These are phyloP conservation scores for Cyclophora albipunctata DNA, from an alignment of 2,888 invertebrate genomes.

Conservation along the genomic window DNA sequence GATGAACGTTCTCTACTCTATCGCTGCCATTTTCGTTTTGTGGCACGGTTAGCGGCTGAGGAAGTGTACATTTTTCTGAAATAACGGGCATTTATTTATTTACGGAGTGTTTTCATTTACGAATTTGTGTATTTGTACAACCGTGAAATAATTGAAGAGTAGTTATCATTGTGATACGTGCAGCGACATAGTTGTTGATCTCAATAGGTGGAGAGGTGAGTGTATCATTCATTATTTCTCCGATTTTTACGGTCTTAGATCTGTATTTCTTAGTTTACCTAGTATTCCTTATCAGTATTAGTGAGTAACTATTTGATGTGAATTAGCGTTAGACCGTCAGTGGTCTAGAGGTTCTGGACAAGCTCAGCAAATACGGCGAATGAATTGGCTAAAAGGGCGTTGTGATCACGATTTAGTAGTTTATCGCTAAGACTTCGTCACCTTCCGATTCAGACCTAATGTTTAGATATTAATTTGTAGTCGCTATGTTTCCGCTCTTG, in stretches of 20 bases:
- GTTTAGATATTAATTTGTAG: conserved; percentile 1
- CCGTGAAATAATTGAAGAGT: conserved; percentile 31
- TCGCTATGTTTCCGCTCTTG: too few relatives aligned
- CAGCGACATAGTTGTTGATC: conserved; percentile 51
- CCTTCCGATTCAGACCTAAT: conserved; percentile 20
- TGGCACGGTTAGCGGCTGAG: conserved; percentile 67
- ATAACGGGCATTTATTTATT: conserved; percentile 37
- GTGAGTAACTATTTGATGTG: neutral
- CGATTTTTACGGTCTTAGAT: conserved; percentile 8
- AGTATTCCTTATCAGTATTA: too few relatives aligned
- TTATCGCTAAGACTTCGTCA: conserved; percentile 48
- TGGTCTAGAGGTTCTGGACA: neutral
- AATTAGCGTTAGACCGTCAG: neutral
- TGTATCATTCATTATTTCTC: conserved; percentile 33
- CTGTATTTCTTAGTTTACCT: neutral
- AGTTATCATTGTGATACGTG: conserved; percentile 34
- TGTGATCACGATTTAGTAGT: conserved; percentile 45
- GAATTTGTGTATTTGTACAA: conserved; percentile 28
- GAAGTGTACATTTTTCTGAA: conserved; percentile 44
- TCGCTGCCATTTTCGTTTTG: conserved; percentile 76
- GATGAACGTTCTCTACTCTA: conserved; percentile 25
- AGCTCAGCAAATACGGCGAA: neutral
- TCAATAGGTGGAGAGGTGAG: conserved; percentile 66
- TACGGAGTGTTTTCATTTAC: conserved; percentile 33
- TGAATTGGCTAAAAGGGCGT: conserved; percentile 52